Evolutionary conservation across 2,888 invertebrate species (phyloP).

Genomic region (Ellobium chinense): DNA sequence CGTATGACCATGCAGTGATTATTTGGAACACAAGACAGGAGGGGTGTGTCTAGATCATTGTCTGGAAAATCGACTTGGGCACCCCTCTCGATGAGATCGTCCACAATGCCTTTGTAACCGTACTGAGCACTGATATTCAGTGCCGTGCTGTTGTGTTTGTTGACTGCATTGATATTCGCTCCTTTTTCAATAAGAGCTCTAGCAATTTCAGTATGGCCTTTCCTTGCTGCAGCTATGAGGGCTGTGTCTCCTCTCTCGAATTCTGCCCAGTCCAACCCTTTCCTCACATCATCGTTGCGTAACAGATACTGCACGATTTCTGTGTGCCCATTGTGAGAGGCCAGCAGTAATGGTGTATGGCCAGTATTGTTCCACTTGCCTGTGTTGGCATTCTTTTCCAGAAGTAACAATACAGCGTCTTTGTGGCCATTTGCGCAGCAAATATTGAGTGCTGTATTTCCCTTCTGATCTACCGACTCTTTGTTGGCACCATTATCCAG

Average conservation of each 20-base stretch:
- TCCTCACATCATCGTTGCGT: not conserved
- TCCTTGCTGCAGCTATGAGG: not conserved
- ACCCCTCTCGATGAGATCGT: not conserved
- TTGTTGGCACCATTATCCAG: constrained; percentile 6
- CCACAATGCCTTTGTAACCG: constrained; percentile 5
- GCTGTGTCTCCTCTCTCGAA: not conserved
- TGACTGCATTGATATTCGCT: not conserved
- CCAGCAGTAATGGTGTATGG: constrained; percentile 1
- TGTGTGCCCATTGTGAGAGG: not conserved
- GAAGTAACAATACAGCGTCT: not conserved
- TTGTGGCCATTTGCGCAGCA: not conserved
- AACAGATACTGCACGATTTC: not conserved
- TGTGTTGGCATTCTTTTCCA: not conserved
- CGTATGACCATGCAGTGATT: not conserved
- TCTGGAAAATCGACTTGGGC: not conserved
- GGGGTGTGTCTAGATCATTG: constrained; percentile 17
- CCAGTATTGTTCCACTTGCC: not conserved
- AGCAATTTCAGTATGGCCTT: not conserved
- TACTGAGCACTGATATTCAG: constrained; percentile 10
- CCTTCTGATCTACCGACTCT: not conserved
- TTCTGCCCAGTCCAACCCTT: not conserved
- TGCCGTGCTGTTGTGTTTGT: constrained; percentile 3
- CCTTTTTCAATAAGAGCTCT: constrained; percentile 1
- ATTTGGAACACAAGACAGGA: not conserved
- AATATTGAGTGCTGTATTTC: constrained; percentile 19